phyloP scores from a whole-genome alignment of 1,140 invertebrate species.

The Chrysomallon squamiferum region DNA sequence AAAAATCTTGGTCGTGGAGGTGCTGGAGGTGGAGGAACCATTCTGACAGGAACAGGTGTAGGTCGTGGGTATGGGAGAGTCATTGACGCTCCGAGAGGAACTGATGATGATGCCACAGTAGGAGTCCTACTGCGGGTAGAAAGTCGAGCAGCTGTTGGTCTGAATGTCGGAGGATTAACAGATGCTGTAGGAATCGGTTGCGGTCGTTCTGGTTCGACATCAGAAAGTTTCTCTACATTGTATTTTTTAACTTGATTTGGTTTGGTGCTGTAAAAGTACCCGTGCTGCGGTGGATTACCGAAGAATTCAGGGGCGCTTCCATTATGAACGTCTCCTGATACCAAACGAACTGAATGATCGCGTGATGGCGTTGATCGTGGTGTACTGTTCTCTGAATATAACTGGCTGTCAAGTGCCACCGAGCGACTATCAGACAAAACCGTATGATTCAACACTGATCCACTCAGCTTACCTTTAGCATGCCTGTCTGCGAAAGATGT shows the following conservation, averaged over 20 bases:
- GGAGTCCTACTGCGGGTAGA: background rate
- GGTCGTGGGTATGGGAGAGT: conserved; percentile 7
- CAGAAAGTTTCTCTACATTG: conserved; percentile 32
- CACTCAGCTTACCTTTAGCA: conserved; percentile 26
- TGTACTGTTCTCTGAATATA: background rate
- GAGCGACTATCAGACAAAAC: too few species aligned
- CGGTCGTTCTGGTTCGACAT: conserved; percentile 9
- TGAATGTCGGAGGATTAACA: background rate
- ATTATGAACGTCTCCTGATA: conserved; percentile 18
- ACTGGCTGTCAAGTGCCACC: too few species aligned
- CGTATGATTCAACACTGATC: background rate
- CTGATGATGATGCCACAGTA: conserved; percentile 4
- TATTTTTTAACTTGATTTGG: conserved; percentile 46
- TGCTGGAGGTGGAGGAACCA: conserved; percentile 12
- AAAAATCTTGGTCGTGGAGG: conserved; percentile 37
- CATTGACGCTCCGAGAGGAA: conserved; percentile 11
- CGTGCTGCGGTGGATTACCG: conserved; percentile 40
- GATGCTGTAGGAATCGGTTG: conserved; percentile 8
- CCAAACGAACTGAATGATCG: conserved; percentile 21
- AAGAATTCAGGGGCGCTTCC: conserved; percentile 47
- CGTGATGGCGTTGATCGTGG: background rate
- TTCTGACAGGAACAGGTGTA: conserved; percentile 6
- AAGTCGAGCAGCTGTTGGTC: background rate
- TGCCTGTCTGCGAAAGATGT: conserved; percentile 47
- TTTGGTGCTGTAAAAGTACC: conserved; percentile 53